phyloP scores from a whole-genome alignment of 2,797 vertebrate genomes.

The Micromesistius poutassou region DNA sequence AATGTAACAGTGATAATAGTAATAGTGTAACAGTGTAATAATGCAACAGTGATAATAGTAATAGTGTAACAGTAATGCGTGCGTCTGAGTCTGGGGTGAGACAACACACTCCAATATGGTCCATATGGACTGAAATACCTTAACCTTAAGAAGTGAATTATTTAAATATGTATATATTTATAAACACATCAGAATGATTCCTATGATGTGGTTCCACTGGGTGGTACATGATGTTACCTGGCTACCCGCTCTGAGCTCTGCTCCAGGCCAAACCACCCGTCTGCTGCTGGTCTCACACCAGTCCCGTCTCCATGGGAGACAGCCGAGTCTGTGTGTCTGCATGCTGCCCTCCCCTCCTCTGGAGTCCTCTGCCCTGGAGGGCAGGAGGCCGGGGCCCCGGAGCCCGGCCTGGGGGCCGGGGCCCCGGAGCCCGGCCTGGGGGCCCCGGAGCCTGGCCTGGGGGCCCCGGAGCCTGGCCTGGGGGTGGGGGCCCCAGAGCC shows the following conservation, averaged over 20 bases:
- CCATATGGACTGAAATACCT: no score
- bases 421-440: no score
- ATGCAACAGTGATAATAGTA: no score
- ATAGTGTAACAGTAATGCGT: no score
- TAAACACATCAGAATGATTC: no score
- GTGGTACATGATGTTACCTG: no score
- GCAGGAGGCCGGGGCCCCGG: neutral
- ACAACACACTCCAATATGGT: no score
- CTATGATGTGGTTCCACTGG: no score
- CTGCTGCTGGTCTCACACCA: neutral
- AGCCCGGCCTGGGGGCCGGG: slow-evolving; percentile 25
- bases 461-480: slow-evolving; percentile 15
- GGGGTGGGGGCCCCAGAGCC: slow-evolving; percentile 13
- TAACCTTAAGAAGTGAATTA: neutral
- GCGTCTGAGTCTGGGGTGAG: no score
- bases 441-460: slow-evolving; percentile 24
- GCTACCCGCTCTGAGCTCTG: neutral
- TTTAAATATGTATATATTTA: neutral
- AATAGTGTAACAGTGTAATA: no score
- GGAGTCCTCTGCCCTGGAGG: neutral
- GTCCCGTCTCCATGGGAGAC: neutral
- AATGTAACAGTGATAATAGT: no score
- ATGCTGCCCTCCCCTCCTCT: neutral
- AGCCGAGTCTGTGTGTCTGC: neutral
- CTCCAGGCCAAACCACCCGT: neutral